Evolutionary conservation across 2,888 invertebrate genomes (phyloP).

Genomic region (Athalia circularis): DNA sequence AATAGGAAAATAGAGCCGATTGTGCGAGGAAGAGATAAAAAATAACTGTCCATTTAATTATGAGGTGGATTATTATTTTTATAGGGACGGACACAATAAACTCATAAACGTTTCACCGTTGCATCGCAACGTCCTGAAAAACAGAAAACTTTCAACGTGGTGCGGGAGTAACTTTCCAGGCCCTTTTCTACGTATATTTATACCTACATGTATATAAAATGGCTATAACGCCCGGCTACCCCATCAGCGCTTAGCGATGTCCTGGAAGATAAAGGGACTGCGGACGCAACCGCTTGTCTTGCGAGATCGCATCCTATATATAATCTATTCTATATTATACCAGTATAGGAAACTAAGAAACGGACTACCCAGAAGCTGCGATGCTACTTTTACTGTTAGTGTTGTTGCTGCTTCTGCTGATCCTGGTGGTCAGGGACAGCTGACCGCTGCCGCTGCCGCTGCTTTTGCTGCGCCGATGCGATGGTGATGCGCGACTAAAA

Average conservation of each 20-base stretch:
- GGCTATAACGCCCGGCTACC: neutral
- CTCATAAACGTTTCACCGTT: conserved; percentile 57
- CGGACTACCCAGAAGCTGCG: conserved; percentile 29
- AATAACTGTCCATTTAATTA: too few relatives aligned
- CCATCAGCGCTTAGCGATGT: conserved; percentile 34
- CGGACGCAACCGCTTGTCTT: conserved; percentile 19
- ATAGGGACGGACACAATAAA: conserved; percentile 53
- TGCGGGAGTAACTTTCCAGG: too few relatives aligned
- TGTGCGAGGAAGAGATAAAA: too few relatives aligned
- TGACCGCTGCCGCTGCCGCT: conserved; percentile 29
- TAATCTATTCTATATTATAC: neutral
- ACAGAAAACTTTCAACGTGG: too few relatives aligned
- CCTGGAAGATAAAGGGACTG: conserved; percentile 23
- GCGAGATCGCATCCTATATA: too few relatives aligned
- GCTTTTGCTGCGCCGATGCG: too few relatives aligned
- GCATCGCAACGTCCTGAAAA: conserved; percentile 5
- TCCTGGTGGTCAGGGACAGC: conserved; percentile 21
- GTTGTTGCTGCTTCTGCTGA: neutral
- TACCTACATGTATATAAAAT: conserved; percentile 1
- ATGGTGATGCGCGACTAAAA: conserved; percentile 19
- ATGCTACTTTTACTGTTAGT: neutral
- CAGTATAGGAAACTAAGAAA: neutral
- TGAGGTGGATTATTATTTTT: too few relatives aligned
- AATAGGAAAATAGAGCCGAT: too few relatives aligned
- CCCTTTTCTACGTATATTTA: too few relatives aligned